Base-by-base conservation (phyloP, 2,888 invertebrate genomes). In the Clitarchus hookeri region DNA sequence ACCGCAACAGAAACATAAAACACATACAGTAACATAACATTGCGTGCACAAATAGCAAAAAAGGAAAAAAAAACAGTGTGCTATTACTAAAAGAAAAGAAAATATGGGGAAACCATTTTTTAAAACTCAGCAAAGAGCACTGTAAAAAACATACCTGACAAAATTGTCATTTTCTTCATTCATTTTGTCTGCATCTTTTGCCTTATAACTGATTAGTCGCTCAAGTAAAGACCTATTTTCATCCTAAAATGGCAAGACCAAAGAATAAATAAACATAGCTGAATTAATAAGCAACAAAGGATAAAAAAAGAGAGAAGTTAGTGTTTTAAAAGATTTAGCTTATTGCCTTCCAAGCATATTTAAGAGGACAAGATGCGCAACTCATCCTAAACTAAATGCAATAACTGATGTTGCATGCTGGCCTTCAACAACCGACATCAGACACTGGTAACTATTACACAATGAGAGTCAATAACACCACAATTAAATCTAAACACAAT, bases 121-220 rank as follows among this genome's bases (percentile, higher is more conserved):
- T 36, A 4, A 4, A n/a, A 65, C 65, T 65, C 2, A 65, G 65
- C 19, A 19, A n/a, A 19, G n/a, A 65, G 16, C 8, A 65, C 19
- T 16, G 19, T 65, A 23, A 11, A 84, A 9, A 53, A 83, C 87
- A 54, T 94, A 97, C 97, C 96, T 97, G 89, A 97, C 92, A 91
- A 97, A 96, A 91, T 96, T 96, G 91, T 99, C 99, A 93, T 99
- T 99, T 92, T 99, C 98, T 92, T 97, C 97, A 91, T 99, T 99
- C 94, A 99, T 95, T 92, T 96, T 96, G 90, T 99, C 98, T 0
- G 98, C 99, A 93, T 98, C 98, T 92, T 96, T 96, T 84, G 97
- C 95, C 92, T 99, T 99, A 91, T 97, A 96, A 89, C 96, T 96
- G 91, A 98, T 97, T 89, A 98, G 94, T 89, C 98, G 94, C 88